Evolutionary conservation across 2,113 vertebrate species (phyloP), one percentile per base, ranked within the genome.

Genomic region (Caloenas nicobarica): DNA sequence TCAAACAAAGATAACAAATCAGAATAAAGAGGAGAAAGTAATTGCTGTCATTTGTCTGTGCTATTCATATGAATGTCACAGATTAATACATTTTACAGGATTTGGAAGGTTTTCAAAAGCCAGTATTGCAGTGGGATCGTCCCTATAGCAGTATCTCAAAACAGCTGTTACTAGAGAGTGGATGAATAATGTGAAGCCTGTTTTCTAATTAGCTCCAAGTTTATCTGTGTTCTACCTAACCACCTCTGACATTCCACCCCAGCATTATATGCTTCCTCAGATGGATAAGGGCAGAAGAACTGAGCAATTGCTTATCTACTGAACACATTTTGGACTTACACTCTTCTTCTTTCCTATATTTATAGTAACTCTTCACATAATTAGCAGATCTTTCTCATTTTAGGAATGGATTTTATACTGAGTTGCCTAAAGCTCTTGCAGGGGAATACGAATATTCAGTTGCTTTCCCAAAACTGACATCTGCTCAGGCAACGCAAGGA

Each of bases 61-160:
- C 50, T 87, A 22, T 93, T 97, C 86, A 76, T 93, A 88, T n/a
- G 53, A 89, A 61, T 53, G 58, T 81, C 68, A 50, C 70, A 93
- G 74, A 79, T 92, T 94, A 97, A 95, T 91, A 69, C 34, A 79
- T 95, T 94, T 91, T 91, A 73, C 57, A 91, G 93, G 77, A 92
- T 95, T 94, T 95, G 88, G 93, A 96, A 96, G 26, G 64, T 51
- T 91, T 91, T 95, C 95, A 94, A 91, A 96, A 95, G 58, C 34
- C 82, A 60, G 42, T 62, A 89, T 78, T 86, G 89, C 82, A 86
- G 50, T 76, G 78, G 89, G 74, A 94, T 94, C 94, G 92, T 94
- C 76, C 83, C 58, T 93, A 94, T 92, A 93, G 91, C 95, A 95
- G 28, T 92, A 88, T 91, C 85, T 95, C n/a, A 80, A 82, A 95